Percentiles rank a stretch among this genome's conserved stretches.
phyloP scores from a whole-genome alignment of 1,140 invertebrate genomes.

The Neocloeon triangulifer region DNA sequence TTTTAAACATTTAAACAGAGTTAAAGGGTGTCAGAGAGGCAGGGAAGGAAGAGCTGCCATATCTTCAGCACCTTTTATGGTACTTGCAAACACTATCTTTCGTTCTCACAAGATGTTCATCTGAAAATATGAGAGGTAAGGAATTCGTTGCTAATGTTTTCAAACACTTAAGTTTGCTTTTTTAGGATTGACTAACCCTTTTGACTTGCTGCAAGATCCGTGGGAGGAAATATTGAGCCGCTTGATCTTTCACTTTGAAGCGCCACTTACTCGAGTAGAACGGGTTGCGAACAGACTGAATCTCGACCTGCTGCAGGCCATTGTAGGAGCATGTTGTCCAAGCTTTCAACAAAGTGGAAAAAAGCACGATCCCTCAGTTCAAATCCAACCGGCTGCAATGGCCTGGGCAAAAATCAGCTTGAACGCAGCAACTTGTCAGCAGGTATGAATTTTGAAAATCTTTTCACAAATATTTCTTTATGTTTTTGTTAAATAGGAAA shows the following conservation, averaged over 20 bases:
- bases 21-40: constrained; percentile 5
- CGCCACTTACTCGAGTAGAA: constrained; percentile 28
- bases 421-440: constrained; percentile 12
- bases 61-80: constrained; percentile 12
- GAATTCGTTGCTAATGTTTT: no score
- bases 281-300: constrained; percentile 23
- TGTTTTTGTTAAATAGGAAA: no score
- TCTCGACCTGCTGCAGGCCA: constrained; percentile 30
- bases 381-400: constrained; percentile 9
- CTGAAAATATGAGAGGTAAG: constrained; percentile 1
- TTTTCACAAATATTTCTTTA: no score
- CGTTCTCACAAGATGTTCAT: constrained; percentile 11
- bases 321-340: constrained; percentile 28
- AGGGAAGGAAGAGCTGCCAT: constrained; percentile 7
- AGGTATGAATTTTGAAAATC: constrained; percentile 13
- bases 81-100: constrained; percentile 13
- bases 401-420: constrained; percentile 14
- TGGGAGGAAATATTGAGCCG: constrained; percentile 21
- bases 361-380: constrained; percentile 10
- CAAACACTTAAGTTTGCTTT: no score
- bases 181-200: constrained; percentile 8
- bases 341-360: constrained; percentile 15
- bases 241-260: constrained; percentile 26
- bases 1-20: no score
- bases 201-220: constrained; percentile 13